These are phyloP conservation scores for Lutjanus campechanus DNA, from an alignment of 2,797 vertebrate species.

Conservation along the genomic window DNA sequence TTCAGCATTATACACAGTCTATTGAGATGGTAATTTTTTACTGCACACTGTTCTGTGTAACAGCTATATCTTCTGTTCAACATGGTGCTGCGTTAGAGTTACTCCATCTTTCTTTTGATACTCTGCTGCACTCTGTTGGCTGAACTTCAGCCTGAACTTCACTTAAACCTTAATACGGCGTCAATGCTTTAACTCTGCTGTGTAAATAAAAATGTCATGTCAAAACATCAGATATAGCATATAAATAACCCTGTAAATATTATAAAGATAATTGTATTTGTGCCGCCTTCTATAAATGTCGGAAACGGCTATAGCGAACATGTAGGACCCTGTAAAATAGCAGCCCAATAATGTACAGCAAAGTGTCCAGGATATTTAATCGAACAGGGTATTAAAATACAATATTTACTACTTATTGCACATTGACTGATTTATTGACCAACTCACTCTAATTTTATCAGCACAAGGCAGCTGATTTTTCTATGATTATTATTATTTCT, in stretches of 20 bases:
- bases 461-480: not conserved
- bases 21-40: not conserved
- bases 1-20: not conserved
- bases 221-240: not conserved
- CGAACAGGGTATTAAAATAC: not conserved
- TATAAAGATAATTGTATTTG: not conserved
- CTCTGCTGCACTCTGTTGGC: slow-evolving; percentile 47
- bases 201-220: too few relatives aligned
- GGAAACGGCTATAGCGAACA: not conserved
- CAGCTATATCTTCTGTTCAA: not conserved
- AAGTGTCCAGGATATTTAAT: not conserved
- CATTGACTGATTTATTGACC: not conserved
- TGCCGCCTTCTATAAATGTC: not conserved
- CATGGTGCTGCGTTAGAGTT: not conserved
- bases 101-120: not conserved
- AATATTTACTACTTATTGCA: too few relatives aligned
- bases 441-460: not conserved
- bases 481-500: not conserved
- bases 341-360: not conserved
- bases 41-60: not conserved
- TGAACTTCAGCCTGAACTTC: not conserved
- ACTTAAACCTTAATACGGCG: not conserved
- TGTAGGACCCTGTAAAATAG: not conserved
- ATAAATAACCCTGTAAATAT: not conserved
- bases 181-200: too few relatives aligned